Evolutionary conservation across 2,113 vertebrate species (phyloP), one percentile per base, ranked within the genome.

Genomic region (Ammospiza caudacuta): DNA sequence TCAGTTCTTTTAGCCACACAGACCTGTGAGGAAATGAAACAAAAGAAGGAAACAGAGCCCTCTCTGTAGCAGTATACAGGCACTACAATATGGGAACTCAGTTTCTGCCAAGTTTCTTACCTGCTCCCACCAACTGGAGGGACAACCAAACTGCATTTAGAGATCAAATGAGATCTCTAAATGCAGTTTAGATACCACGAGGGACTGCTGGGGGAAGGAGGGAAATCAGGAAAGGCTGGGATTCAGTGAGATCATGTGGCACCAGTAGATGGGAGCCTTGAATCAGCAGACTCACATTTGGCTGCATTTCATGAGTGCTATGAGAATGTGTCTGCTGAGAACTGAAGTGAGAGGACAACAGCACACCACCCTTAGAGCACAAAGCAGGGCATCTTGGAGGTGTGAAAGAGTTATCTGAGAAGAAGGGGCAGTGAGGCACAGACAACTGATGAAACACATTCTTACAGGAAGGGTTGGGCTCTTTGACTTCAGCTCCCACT

Each of bases 141-240:
- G 19, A 79, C 23, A 68, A 44, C 6, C 25, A 12, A 91, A 64
- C 20, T 41, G 9, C 39, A 54, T 44, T 83, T 49, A 75, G n/a
- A 85, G 37, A 91, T 69, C 15, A 79, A 69, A 73, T 1, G 2
- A 68, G 33, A 73, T 58, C 21, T 51, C n/a, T n/a, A n/a, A n/a
- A n/a, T n/a, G n/a, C n/a, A n/a, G n/a, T n/a, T n/a, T n/a, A n/a
- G 44, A 6, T 46, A 68, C 4, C 15, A 15, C 0, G 0, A 68
- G 12, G 23, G n/a, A 61, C 55, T 84, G 31, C 44, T 72, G 54
- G 12, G 41, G 28, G 8, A 86, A 68, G 16, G n/a, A 76, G 21
- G 16, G 33, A 90, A 64, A 69, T 19, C 1, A 1, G 51, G 59
- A 47, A 74, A 66, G 54, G 57, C 72, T 68, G 43, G 22, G 35